phyloP scores from a whole-genome alignment of 2,113 vertebrate genomes.

The Hiodon tergisus region DNA sequence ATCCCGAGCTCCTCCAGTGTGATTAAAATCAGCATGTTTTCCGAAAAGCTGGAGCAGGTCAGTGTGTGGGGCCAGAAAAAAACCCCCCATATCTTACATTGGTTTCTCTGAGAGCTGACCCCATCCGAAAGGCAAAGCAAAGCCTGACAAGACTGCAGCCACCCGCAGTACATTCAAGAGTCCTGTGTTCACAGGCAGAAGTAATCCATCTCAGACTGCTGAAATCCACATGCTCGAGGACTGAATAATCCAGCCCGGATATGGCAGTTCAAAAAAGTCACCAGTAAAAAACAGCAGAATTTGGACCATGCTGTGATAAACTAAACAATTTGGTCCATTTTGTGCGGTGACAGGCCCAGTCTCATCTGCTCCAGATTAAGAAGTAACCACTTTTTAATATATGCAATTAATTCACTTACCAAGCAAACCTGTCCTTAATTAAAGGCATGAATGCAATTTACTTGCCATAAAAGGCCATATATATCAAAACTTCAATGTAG shows the following conservation, averaged over 20 bases:
- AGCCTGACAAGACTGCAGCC: constrained; percentile 3
- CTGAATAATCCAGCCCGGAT: constrained; percentile 4
- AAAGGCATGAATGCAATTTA: no score
- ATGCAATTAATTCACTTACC: constrained; percentile 47
- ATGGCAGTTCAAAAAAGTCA: background rate
- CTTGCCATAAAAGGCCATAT: no score
- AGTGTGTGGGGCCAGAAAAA: no score
- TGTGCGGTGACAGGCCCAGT: constrained; percentile 42
- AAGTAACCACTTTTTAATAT: constrained; percentile 36
- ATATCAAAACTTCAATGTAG: no score
- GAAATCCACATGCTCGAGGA: constrained; percentile 17
- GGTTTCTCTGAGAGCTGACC: no score
- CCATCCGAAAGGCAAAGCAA: background rate
- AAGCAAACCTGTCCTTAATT: constrained; percentile 10
- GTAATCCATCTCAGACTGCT: constrained; percentile 11
- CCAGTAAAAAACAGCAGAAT: constrained; percentile 13
- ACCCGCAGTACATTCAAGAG: constrained; percentile 7
- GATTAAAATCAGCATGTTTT: no score
- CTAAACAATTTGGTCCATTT: constrained; percentile 12
- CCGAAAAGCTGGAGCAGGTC: no score
- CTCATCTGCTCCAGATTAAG: constrained; percentile 41
- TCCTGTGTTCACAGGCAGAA: constrained; percentile 6
- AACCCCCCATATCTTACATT: no score
- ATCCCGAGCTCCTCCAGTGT: no score
- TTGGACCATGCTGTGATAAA: constrained; percentile 13